A percentile compares a stretch with the other conserved stretches of the same genome.
Evolutionary conservation across 1,140 invertebrate species (phyloP).

Genomic region (Polyergus mexicanus): DNA sequence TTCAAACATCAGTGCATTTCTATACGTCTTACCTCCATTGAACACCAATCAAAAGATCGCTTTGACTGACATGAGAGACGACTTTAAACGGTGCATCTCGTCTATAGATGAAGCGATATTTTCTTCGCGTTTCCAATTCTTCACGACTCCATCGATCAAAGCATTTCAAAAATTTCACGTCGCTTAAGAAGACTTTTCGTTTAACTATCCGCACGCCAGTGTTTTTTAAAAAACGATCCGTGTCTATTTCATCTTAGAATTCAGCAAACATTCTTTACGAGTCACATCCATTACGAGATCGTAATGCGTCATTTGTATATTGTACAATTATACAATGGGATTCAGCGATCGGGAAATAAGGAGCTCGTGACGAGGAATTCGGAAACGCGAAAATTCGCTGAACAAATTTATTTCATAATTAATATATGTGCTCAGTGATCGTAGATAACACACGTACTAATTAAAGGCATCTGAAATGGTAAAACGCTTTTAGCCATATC

Average conservation of each 20-base stretch:
- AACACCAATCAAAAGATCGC: background rate
- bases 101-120: background rate
- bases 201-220: background rate
- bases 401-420: constrained; percentile 16
- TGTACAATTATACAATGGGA: no score
- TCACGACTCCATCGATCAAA: constrained; percentile 3
- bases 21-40: background rate
- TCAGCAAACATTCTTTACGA: background rate
- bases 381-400: background rate
- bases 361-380: constrained; percentile 28
- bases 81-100: background rate
- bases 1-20: background rate
- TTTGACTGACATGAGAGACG: no score
- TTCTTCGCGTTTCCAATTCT: background rate
- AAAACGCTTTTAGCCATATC: constrained; percentile 23
- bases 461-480: constrained; percentile 18
- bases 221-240: background rate
- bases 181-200: constrained; percentile 5
- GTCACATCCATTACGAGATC: background rate
- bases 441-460: constrained; percentile 41
- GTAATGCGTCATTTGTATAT: background rate
- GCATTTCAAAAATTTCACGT: constrained; percentile 25
- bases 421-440: background rate
- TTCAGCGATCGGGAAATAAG: background rate
- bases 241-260: background rate